These are phyloP conservation scores for Cossypha caffra DNA, from an alignment of 2,797 vertebrate genomes.

Conservation along the genomic window DNA sequence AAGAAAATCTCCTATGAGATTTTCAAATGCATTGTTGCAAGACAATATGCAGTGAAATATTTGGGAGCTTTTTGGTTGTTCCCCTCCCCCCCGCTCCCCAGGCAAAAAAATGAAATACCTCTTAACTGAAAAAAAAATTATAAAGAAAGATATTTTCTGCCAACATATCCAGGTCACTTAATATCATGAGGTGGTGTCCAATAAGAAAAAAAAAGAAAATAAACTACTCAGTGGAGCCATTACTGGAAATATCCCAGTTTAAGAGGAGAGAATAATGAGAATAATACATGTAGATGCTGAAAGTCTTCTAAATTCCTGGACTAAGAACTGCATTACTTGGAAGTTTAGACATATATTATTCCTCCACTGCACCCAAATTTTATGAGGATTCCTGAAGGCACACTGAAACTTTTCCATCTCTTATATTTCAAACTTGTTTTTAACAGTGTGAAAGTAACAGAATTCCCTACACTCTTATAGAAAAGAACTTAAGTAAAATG, in stretches of 20 bases:
- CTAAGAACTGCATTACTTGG: not conserved
- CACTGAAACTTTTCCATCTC: not conserved
- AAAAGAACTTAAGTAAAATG: not conserved
- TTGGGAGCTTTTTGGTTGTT: fast-evolving
- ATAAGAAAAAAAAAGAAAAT: not conserved
- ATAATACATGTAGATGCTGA: not conserved
- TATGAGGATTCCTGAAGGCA: not conserved
- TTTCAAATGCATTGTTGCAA: not conserved
- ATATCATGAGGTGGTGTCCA: not conserved
- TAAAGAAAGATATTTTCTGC: not conserved
- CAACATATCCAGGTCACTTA: not conserved
- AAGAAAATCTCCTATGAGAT: not conserved
- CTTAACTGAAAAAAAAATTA: not conserved
- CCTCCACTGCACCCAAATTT: not conserved
- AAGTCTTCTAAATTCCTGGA: not conserved
- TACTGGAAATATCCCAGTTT: not conserved
- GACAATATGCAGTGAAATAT: not conserved
- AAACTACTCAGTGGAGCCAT: not conserved
- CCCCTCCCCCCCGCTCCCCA: too few species aligned
- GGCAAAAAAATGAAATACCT: not conserved
- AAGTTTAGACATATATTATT: not conserved
- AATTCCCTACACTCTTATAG: not conserved
- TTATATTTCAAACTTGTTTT: not conserved
- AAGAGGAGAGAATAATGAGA: not conserved
- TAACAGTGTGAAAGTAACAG: not conserved